These are phyloP conservation scores for Thaumatotibia leucotreta DNA, from an alignment of 1,140 invertebrate genomes.

Conservation along the genomic window DNA sequence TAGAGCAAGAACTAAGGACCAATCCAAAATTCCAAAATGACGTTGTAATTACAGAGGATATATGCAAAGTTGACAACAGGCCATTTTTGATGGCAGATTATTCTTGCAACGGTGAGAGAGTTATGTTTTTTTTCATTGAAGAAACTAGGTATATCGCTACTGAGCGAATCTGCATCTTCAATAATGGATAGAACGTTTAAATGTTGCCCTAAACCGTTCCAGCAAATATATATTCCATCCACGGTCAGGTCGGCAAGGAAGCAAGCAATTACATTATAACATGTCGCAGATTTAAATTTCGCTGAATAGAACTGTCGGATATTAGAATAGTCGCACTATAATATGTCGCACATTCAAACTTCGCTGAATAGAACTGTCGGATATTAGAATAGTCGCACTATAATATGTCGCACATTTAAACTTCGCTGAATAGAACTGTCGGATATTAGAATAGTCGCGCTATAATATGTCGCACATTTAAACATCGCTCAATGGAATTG, in stretches of 20 bases:
- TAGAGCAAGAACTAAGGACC: neutral
- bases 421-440: no score
- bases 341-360: no score
- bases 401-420: no score
- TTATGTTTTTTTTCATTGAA: neutral
- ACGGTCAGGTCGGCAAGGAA: neutral
- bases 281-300: no score
- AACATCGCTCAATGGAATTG: no score
- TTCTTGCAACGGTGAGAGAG: neutral
- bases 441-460: no score
- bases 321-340: no score
- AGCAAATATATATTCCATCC: conserved; percentile 6
- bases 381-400: no score
- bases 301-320: no score
- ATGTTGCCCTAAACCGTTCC: neutral
- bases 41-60: neutral
- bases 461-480: no score
- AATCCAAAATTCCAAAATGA: neutral
- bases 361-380: no score
- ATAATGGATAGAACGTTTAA: conserved; percentile 2
- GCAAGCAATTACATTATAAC: no score
- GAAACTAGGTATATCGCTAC: neutral
- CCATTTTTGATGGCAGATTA: neutral
- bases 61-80: neutral
- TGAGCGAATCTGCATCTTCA: neutral